Conservation (phyloP, 1,140 invertebrate species). For the Drosophila micromelanica region DNA sequence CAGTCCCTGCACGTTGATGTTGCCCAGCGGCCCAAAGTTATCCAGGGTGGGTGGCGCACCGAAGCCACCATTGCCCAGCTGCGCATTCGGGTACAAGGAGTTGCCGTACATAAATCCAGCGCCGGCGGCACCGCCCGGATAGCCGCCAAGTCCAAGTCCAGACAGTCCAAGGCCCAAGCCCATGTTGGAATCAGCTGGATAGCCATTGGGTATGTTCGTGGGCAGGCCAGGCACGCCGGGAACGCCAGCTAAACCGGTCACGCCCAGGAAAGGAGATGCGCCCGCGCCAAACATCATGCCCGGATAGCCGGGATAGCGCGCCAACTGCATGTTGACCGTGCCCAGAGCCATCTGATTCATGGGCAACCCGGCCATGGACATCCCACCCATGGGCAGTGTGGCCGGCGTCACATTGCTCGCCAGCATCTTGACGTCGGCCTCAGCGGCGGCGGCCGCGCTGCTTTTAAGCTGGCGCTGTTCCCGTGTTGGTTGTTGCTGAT, state of each 20-base stretch:
- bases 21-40: slow-evolving; percentile 53
- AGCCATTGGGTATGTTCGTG: slow-evolving; percentile 48
- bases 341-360: slow-evolving; percentile 52
- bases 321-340: slow-evolving; percentile 41
- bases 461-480: slow-evolving; percentile 62
- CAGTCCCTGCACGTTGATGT: slow-evolving; percentile 55
- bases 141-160: slow-evolving; percentile 27
- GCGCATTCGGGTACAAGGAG: slow-evolving; percentile 41
- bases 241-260: neutral
- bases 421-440: slow-evolving; percentile 69
- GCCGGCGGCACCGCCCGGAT: slow-evolving; percentile 19
- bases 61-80: slow-evolving; percentile 52
- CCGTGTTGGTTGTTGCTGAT: slow-evolving; percentile 33
- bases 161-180: slow-evolving; percentile 9
- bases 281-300: slow-evolving; percentile 48
- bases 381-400: slow-evolving; percentile 22
- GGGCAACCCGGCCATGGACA: slow-evolving; percentile 29
- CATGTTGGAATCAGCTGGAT: slow-evolving; percentile 50
- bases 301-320: slow-evolving; percentile 58
- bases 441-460: slow-evolving; percentile 14
- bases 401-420: slow-evolving; percentile 53
- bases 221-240: slow-evolving; percentile 31
- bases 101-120: slow-evolving; percentile 36
- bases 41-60: slow-evolving; percentile 50
- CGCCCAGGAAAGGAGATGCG: slow-evolving; percentile 3